Conservation (phyloP, 92 coral and sea anemone genomes). For the Metridium senile region DNA sequence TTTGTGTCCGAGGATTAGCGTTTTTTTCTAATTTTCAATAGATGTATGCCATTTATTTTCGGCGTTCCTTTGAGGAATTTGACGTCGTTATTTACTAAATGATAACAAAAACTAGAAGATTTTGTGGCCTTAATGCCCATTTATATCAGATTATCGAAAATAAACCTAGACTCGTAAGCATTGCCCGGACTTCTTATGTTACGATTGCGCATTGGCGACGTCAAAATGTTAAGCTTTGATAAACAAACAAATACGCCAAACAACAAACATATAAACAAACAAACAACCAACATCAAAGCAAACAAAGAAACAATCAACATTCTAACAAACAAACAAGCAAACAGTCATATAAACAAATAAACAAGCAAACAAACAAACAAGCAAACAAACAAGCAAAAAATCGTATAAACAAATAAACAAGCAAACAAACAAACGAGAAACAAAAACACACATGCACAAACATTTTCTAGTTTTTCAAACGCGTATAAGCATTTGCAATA, state of each 20-base stretch:
- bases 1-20: background rate
- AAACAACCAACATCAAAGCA: background rate
- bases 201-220: no score
- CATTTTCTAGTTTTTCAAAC: background rate
- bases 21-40: background rate
- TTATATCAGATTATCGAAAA: no score
- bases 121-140: background rate
- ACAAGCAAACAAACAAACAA: background rate
- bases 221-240: no score
- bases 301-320: background rate
- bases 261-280: background rate
- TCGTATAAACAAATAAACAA: no score
- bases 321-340: no score
- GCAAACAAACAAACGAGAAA: no score
- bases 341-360: no score
- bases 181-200: background rate
- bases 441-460: background rate
- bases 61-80: constrained; percentile 9
- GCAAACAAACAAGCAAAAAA: no score
- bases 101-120: background rate
- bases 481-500: background rate
- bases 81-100: background rate
- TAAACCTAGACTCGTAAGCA: background rate
- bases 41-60: background rate
- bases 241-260: background rate